Evolutionary conservation across 2,797 vertebrate genomes (phyloP), one percentile per base, ranked within the genome.

Genomic region (Acropternis orthonyx): DNA sequence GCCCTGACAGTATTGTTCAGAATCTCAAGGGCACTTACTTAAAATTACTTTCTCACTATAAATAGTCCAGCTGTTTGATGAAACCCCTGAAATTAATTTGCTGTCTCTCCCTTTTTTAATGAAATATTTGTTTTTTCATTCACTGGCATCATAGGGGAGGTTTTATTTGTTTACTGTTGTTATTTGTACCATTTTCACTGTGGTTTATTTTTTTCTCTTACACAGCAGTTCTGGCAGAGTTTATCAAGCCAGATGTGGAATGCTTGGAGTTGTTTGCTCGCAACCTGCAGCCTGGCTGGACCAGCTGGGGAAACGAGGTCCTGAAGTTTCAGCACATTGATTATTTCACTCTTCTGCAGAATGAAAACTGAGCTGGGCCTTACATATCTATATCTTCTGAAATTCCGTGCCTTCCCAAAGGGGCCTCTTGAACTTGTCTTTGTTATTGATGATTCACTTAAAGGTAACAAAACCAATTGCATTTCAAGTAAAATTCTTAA

Each of bases 281-380:
- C 80, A 99, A 97, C 97, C 98, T 99, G 28, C 99, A 99, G 89
- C 98, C 98, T 6, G 99, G 99, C 39, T 99, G 99, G 99, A 99
- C 98, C 81, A 99, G 99, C 96, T 99, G 99, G 99, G 99, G 99
- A 93, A 99, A 99, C 7, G 99, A 99, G 97, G 99, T 99, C 89
- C 98, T 99, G 85, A 99, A 99, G 97, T 99, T 99, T 94, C 99
- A 99, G 96, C 99, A 99, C 30, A 39, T 97, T 26, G 98, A 98
- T 94, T 99, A 99, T 97, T 99, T 98, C 88, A 93, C 93, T 91
- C 65, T 88, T 88, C n/a, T 92, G n/a, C 73, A 74, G 61, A 92
- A 95, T 75, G 83, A 80, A 90, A 90, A 72, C 56, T 96, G 93
- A 98, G 26, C 80, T 39, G 79, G 41, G 18, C 89, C 34, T 78